Conservation (phyloP, 1,140 invertebrate species). For the Parasteatoda tepidariorum region DNA sequence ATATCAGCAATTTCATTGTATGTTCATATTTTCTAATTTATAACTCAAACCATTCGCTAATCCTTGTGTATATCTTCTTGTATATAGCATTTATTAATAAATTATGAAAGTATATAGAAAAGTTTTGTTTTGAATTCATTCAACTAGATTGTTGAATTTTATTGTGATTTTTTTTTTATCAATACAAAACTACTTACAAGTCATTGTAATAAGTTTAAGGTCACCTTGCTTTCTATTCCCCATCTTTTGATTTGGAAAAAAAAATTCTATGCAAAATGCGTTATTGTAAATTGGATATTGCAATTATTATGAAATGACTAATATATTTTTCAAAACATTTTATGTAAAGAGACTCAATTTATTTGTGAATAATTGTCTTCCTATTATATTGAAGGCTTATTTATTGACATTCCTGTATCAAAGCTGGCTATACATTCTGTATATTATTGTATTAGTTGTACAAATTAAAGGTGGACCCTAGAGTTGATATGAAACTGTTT, state of each 20-base stretch:
- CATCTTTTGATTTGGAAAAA: not conserved
- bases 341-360: slow-evolving; percentile 29
- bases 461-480: slow-evolving; percentile 60
- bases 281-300: slow-evolving; percentile 21
- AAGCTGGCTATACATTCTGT: slow-evolving; percentile 59
- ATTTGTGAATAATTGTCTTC: slow-evolving; percentile 59
- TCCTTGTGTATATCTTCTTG: slow-evolving; percentile 45
- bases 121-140: slow-evolving; percentile 25
- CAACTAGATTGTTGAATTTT: slow-evolving; percentile 31
- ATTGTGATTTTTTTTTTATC: slow-evolving; percentile 38
- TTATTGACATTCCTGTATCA: slow-evolving; percentile 59
- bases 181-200: not conserved
- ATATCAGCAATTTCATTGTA: too few relatives aligned
- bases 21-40: too few relatives aligned
- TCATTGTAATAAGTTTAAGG: too few relatives aligned
- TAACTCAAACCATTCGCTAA: not conserved
- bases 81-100: slow-evolving; percentile 30
- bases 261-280: not conserved
- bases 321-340: slow-evolving; percentile 43
- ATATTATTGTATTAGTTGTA: slow-evolving; percentile 59
- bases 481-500: too few relatives aligned
- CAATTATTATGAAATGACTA: slow-evolving; percentile 25
- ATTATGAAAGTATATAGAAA: slow-evolving; percentile 3
- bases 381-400: slow-evolving; percentile 48
- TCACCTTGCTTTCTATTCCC: too few relatives aligned